These are phyloP conservation scores for Oxygymnocypris stewartii DNA, from an alignment of 2,113 vertebrate genomes.

Conservation along the genomic window DNA sequence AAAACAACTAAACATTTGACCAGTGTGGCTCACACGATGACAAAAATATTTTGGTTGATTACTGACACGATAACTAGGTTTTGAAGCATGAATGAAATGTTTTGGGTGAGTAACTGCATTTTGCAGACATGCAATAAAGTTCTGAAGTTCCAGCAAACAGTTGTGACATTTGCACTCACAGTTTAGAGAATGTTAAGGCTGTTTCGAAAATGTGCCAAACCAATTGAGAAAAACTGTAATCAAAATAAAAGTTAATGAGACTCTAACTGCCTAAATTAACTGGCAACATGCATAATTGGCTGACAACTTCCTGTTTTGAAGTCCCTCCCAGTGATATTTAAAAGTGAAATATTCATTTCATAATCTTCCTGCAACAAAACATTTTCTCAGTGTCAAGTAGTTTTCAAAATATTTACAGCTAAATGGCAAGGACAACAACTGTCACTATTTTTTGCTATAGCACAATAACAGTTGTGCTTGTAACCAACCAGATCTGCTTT, in stretches of 20 bases:
- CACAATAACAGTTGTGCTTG: neutral
- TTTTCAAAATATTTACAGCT: neutral
- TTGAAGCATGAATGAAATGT: no score
- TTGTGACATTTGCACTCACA: no score
- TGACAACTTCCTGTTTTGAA: neutral
- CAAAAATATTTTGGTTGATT: no score
- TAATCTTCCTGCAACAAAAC: neutral
- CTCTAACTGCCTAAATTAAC: neutral
- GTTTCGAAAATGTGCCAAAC: no score
- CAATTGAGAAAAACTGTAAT: no score
- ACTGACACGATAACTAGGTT: no score
- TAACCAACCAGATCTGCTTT: neutral
- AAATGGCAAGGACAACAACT: neutral
- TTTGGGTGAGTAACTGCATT: no score
- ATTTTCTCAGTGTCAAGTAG: neutral
- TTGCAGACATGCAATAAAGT: no score
- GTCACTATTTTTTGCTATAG: neutral
- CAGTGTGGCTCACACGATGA: no score
- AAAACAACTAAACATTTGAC: no score
- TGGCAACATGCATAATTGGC: neutral
- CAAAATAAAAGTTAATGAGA: neutral
- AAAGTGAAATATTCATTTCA: neutral
- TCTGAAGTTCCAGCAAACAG: no score
- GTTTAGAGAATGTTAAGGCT: no score
- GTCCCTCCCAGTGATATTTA: neutral